A percentile compares a stretch with the other conserved stretches of the same genome.
phyloP scores from a whole-genome alignment of 2,113 vertebrate species.

The Capreolus pygargus region DNA sequence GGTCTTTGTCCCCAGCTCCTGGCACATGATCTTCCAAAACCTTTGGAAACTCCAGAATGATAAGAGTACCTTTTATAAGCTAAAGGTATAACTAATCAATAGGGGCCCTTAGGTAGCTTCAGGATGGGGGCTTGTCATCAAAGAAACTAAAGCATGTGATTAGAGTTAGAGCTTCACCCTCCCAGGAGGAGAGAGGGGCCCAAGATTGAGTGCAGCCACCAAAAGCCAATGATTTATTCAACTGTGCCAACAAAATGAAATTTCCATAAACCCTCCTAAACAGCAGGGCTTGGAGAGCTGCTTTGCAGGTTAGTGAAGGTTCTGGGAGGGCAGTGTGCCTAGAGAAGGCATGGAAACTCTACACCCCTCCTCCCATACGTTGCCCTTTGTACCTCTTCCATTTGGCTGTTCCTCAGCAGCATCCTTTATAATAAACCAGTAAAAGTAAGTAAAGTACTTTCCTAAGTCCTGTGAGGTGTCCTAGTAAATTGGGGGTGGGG shows the following conservation, averaged over 20 bases:
- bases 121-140: neutral
- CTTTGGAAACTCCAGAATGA: neutral
- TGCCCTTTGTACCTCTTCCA: neutral
- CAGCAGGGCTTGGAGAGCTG: neutral
- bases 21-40: neutral
- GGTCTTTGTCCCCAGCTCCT: neutral
- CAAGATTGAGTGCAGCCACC: neutral
- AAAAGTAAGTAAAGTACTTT: neutral
- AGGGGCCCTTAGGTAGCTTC: neutral
- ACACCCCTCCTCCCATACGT: neutral
- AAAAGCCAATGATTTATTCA: neutral
- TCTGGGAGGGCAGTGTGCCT: neutral
- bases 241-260: neutral
- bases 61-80: no score
- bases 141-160: neutral
- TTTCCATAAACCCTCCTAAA: neutral
- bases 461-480: neutral
- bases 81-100: neutral
- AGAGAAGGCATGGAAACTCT: no score
- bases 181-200: neutral
- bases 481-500: neutral
- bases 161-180: neutral
- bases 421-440: neutral
- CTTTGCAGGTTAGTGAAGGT: neutral
- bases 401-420: neutral